A percentile compares a stretch with the other conserved stretches of the same genome.
phyloP scores from a whole-genome alignment of 2,888 invertebrate species.

The Pandemis heparana region DNA sequence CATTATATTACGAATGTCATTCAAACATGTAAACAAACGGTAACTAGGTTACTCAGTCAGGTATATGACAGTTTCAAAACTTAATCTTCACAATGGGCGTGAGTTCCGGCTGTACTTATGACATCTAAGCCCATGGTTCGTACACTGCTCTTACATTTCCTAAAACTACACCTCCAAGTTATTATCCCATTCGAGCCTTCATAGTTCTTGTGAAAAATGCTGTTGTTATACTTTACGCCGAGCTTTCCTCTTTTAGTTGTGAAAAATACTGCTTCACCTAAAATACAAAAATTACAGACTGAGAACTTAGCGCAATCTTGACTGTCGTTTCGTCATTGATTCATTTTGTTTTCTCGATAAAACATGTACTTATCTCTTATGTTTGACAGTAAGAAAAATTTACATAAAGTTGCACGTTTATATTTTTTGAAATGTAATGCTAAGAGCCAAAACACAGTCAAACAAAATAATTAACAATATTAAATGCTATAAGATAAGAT shows the following conservation, averaged over 20 bases:
- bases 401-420: not conserved
- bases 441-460: not conserved
- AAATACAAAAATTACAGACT: not conserved
- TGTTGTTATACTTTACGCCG: conserved; percentile 11
- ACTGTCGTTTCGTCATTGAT: not conserved
- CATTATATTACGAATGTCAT: too few relatives aligned
- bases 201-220: conserved; percentile 54
- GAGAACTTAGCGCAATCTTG: not conserved
- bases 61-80: too few relatives aligned
- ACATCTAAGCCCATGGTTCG: conserved; percentile 13
- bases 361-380: not conserved
- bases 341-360: not conserved
- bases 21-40: too few relatives aligned
- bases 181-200: conserved; percentile 45
- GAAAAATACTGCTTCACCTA: conserved; percentile 20
- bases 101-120: not conserved
- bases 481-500: too few relatives aligned
- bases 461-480: not conserved
- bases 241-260: conserved; percentile 22
- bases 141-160: conserved; percentile 21
- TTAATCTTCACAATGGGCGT: conserved; percentile 20
- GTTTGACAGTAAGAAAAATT: not conserved
- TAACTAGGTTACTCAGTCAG: too few relatives aligned
- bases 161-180: conserved; percentile 51
- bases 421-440: not conserved